A percentile compares a stretch with the other conserved stretches of the same genome.
Evolutionary conservation across 2,113 vertebrate species (phyloP).

Genomic region (Microtus montanus): DNA sequence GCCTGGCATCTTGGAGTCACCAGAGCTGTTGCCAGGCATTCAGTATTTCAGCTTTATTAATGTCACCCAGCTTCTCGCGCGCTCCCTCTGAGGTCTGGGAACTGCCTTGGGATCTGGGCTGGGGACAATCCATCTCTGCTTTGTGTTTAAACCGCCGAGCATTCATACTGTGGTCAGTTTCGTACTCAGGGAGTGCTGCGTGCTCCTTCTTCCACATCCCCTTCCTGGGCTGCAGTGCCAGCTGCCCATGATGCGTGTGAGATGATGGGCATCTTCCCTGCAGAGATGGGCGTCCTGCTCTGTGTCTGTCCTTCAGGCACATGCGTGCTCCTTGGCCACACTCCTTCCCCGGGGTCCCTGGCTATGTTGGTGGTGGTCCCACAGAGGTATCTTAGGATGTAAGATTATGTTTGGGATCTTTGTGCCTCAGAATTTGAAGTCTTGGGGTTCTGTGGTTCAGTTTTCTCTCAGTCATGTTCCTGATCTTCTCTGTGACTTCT

Average conservation of each 20-base stretch:
- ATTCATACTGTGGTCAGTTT: not conserved
- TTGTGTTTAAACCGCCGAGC: rapidly evolving
- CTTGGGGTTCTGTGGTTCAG: rapidly evolving
- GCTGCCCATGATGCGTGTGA: rapidly evolving
- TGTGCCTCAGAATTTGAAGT: not conserved
- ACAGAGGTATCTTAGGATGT: rapidly evolving
- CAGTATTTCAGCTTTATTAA: rapidly evolving
- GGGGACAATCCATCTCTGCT: not conserved
- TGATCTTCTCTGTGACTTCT: not conserved
- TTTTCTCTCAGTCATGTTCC: no score
- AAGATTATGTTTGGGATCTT: no score
- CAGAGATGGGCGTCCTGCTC: not conserved
- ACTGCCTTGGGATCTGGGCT: rapidly evolving
- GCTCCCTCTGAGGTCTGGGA: not conserved
- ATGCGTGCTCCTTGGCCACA: rapidly evolving
- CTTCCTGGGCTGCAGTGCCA: not conserved
- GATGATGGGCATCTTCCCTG: not conserved
- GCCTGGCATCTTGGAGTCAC: not conserved
- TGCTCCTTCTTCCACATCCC: not conserved
- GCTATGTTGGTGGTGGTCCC: not conserved
- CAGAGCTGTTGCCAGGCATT: rapidly evolving
- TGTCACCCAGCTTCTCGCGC: rapidly evolving
- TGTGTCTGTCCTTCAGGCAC: not conserved
- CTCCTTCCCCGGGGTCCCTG: no score
- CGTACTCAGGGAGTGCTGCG: no score